Conservation (phyloP, 2,113 vertebrate genomes). For the Ginglymostoma cirratum region DNA sequence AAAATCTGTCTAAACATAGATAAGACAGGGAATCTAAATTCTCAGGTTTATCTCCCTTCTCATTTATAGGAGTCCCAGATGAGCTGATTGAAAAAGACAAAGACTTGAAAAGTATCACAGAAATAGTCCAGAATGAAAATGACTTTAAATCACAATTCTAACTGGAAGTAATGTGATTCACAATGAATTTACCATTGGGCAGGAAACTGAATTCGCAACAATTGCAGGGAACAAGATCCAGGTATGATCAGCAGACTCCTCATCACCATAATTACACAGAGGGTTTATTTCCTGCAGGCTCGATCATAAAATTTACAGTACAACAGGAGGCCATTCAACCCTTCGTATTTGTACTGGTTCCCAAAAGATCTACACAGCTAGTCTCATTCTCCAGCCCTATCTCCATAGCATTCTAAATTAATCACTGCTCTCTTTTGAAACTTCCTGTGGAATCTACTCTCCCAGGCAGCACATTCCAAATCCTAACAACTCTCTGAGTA, state of each 20-base stretch:
- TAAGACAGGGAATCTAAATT: neutral
- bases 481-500: too few relatives aligned
- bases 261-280: neutral
- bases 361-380: too few relatives aligned
- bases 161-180: constrained; percentile 61
- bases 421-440: too few relatives aligned
- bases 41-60: neutral
- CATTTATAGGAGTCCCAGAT: constrained; percentile 65
- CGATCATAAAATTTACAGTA: too few relatives aligned
- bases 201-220: constrained; percentile 66
- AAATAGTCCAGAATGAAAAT: constrained; percentile 73
- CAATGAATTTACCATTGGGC: constrained; percentile 69
- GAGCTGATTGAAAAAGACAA: constrained; percentile 79
- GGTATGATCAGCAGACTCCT: constrained; percentile 50
- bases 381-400: too few relatives aligned
- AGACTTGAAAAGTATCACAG: constrained; percentile 67
- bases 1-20: neutral
- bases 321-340: too few relatives aligned
- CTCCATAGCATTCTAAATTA: too few relatives aligned
- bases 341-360: too few relatives aligned
- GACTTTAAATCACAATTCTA: constrained; percentile 66
- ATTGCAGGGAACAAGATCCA: constrained; percentile 70
- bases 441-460: too few relatives aligned
- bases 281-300: neutral
- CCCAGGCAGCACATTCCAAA: too few relatives aligned